Evolutionary conservation across 1,140 invertebrate genomes (phyloP), one percentile per base, ranked within the genome.

Genomic region (Drosophila suzukii): DNA sequence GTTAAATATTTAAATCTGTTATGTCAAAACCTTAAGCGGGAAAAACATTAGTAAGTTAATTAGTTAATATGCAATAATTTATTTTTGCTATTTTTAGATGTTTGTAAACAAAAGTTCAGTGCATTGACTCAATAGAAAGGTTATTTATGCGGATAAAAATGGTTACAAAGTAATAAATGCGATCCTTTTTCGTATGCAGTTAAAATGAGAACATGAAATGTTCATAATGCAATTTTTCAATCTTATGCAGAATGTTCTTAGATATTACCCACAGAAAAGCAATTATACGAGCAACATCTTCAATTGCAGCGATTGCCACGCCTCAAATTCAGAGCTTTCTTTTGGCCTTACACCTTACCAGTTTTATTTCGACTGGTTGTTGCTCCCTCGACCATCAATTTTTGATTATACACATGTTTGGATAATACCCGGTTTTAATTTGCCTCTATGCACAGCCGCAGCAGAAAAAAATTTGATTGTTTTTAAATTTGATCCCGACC

Each of bases 401-500:
- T 72, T 50, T 72, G 56, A 55, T 55, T 60, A 61, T 46, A 50
- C 60, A 53, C 49, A 60, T 57, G 56, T 58, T 38, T 68, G 44
- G 58, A 38, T 78, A 77, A 81, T 83, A 78, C 59, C 70, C 41
- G 61, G 61, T 57, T 75, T 75, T 82, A 60, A 62, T 47, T 78
- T 63, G 62, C 43, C 38, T 70, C 30, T 83, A 44, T 75, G 57
- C 74, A 81, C 54, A 66, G 79, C 57, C 34, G 54, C 60, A 61
- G 47, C 55, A 51, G 38, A 54, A 66, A 72, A 71, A 67, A 76
- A 72, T 57, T 85, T 85, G 72, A 84, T 85, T 85, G 72, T 76
- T 85, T 84, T 84, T 81, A 77, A 84, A 84, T 85, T 76, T 84
- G 77, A 84, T 75, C 74, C 57, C 68, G 38, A 67, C 36, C 30